Base-by-base conservation (phyloP, 2,797 vertebrate species). In the Spea hammondii region DNA sequence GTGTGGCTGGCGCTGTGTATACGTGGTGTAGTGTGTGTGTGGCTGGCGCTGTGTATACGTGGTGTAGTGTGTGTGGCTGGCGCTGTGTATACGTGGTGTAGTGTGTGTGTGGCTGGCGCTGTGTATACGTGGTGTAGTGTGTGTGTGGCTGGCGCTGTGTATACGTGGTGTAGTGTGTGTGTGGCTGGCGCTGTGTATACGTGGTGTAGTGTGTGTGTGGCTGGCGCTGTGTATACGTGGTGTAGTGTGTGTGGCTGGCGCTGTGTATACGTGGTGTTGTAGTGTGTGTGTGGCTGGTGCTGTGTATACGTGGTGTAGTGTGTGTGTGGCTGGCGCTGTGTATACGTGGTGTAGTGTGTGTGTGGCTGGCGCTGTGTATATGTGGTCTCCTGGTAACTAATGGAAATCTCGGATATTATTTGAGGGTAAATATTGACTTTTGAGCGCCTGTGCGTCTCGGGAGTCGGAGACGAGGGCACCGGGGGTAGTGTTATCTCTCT, bases 351-450 rank as follows among this genome's bases (percentile, higher is more conserved):
- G 62, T 59, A 11, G 55, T 13, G 55, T 13, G 55, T 13, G 9
- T 53, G 51, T 1, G 51, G 51, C 6, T 32, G 51, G 51, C 6
- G 1, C 10, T n/a, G n/a, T n/a, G n/a, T n/a, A n/a, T n/a, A n/a
- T n/a, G n/a, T n/a, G n/a, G 1, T 10, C 12, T 32, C 32, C 32
- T 17, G 53, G 47, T 64, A 70, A 17, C 17, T 17, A 17, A 53
- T 64, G 78, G 78, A 74, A 79, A 69, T 55, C 66, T 4, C 32
- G 48, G 72, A 79, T 74, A 64, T 14, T 10, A 17, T 14, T 45
- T 44, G 47, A 45, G 48, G 17, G 65, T 53, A 68, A 74, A 79
- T 79, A 79, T 79, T 79, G 71, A 74, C 70, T 50, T 8, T 3
- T 11, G 3, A 59, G 12, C n/a, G 64, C 70, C 69, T n/a, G 46